Base-by-base conservation (phyloP, 35 echinoderm and acorn worm species). In the Eucidaris tribuloides region DNA sequence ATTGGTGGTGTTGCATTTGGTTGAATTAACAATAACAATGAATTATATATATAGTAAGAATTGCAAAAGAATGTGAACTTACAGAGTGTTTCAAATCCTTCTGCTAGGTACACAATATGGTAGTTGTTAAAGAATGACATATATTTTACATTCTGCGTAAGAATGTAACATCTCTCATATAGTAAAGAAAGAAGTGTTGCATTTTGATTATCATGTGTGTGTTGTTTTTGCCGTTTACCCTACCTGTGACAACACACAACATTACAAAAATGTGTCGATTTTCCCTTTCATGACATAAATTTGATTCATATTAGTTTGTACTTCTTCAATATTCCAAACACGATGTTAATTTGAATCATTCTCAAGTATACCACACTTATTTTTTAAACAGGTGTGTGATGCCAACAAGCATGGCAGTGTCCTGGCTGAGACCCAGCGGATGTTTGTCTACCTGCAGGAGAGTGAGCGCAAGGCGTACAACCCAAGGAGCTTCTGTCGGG, bases 391-490 rank as follows among this genome's bases (percentile, higher is more conserved):
- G 91, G 66, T 93, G 18, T 65, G 48, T 29, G 91, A 88, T 30
- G 65, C 79, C 22, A 93, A 38, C 42, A 88, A 88, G 39, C 86
- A 93, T 45, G 52, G 33, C 17, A 88, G 60, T 59, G 85, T 88
- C 29, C 46, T 93, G 46, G 65, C 35, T 23, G 91, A 93, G 57
- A 66, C 87, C 20, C 91, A 93, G 81, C 52, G 85, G 5, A 93
- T 93, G 91, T 93, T 93, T 79, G 86, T 81, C 80, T 93, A 83
- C 46, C 66, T 93, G 9, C 91, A 93, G 82, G 91, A 93, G 42
- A 93, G 91, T 46, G 91, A 93, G 70, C 80, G 85, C 29, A 93
- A 89, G 55, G 86, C 91, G 2, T 93, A 93, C 85, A 93, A 93
- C 42, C 91, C 91, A 23, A 65, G 91, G 3, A 93, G 86, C 80